These are phyloP conservation scores for Torymus auratus DNA, from an alignment of 2,888 invertebrate genomes.

Conservation along the genomic window DNA sequence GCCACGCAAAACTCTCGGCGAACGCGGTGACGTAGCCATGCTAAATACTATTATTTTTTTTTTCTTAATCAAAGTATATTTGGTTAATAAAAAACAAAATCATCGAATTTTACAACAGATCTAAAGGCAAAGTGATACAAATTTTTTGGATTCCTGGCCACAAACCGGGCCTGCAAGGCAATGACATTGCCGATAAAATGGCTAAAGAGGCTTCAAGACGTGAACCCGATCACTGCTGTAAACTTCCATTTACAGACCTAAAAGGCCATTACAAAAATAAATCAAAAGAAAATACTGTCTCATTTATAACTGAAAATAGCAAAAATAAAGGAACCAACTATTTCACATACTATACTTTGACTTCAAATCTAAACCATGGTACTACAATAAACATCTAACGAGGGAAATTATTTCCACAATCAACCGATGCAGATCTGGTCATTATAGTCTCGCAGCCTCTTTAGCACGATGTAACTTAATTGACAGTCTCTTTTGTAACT, in stretches of 20 bases:
- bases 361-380: slow-evolving; percentile 11
- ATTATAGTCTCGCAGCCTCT: slow-evolving; percentile 3
- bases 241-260: slow-evolving; percentile 7
- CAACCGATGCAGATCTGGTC: neutral
- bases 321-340: neutral
- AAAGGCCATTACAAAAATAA: neutral
- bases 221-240: slow-evolving; percentile 1
- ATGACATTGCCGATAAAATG: slow-evolving; percentile 3
- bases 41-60: no score
- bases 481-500: neutral
- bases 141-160: slow-evolving; percentile 1
- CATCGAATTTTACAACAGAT: no score
- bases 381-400: neutral
- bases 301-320: neutral
- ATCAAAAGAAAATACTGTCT: neutral
- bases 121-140: neutral
- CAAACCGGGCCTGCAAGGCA: neutral
- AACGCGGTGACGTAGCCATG: no score
- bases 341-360: slow-evolving; percentile 4
- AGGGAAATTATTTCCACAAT: slow-evolving; percentile 3
- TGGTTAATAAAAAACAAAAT: no score
- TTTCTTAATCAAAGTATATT: no score
- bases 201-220: slow-evolving; percentile 18
- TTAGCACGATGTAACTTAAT: slow-evolving; percentile 5
- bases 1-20: no score